Evolutionary conservation across 2,797 vertebrate genomes (phyloP).

Genomic region (Neosilurus hyrtlii): DNA sequence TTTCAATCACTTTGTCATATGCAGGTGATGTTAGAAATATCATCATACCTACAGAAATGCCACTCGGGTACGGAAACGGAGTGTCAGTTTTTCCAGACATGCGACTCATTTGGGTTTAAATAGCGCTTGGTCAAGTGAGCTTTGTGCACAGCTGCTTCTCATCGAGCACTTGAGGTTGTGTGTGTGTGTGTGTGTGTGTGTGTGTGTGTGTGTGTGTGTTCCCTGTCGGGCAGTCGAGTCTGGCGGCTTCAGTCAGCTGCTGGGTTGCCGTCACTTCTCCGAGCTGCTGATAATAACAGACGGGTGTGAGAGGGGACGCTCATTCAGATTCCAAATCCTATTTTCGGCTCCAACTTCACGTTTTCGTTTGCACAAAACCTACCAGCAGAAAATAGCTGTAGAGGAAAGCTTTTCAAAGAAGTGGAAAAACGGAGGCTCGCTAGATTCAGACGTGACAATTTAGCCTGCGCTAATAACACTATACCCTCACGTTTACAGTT

Average conservation of each 20-base stretch:
- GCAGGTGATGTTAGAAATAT: not conserved
- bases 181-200: conserved; percentile 7
- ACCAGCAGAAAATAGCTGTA: not conserved
- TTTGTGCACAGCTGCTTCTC: conserved; percentile 29
- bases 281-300: conserved; percentile 42
- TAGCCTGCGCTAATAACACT: not conserved
- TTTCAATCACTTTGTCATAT: not conserved
- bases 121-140: not conserved
- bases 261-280: conserved; percentile 41
- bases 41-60: not conserved
- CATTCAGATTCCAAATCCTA: conserved; percentile 50
- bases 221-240: not conserved
- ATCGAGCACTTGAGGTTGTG: conserved; percentile 7
- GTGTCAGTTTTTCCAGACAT: conserved; percentile 18
- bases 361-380: conserved; percentile 27
- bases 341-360: conserved; percentile 53
- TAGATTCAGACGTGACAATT: not conserved
- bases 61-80: not conserved
- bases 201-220: not conserved
- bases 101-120: conserved; percentile 25
- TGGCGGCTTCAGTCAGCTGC: conserved; percentile 46
- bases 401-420: not conserved
- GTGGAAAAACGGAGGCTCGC: not conserved
- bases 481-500: not conserved
- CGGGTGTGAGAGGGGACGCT: conserved; percentile 13